Evolutionary conservation across 2,888 invertebrate genomes (phyloP).

Genomic region (Folsomia manolachei): DNA sequence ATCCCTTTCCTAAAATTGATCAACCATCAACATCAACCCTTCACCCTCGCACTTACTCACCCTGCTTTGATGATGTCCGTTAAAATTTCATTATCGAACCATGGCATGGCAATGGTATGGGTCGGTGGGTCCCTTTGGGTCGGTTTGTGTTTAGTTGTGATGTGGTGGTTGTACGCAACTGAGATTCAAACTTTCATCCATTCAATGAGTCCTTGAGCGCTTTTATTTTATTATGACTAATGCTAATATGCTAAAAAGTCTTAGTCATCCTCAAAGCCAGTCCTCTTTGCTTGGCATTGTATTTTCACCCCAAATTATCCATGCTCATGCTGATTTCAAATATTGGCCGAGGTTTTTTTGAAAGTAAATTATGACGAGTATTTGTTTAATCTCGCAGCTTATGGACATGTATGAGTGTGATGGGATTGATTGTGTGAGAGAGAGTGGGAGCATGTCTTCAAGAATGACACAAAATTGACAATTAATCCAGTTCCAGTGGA

Average conservation of each 20-base stretch:
- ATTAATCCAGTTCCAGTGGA: neutral
- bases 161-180: neutral
- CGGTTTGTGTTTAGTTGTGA: no score
- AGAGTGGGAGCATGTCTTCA: neutral
- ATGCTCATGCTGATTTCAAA: neutral
- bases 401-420: no score
- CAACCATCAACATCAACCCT: no score
- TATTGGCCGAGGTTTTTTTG: neutral
- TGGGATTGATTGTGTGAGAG: no score
- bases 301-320: neutral
- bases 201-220: no score
- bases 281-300: neutral
- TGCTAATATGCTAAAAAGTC: neutral
- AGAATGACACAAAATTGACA: slow-evolving; percentile 4
- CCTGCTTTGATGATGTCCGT: slow-evolving; percentile 22
- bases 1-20: slow-evolving; percentile 13
- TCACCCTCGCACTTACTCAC: neutral
- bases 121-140: no score
- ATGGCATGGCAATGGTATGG: no score
- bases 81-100: slow-evolving; percentile 28
- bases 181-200: neutral
- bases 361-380: neutral
- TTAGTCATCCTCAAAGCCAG: neutral
- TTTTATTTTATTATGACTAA: neutral
- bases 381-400: no score